A percentile compares a stretch with the other conserved stretches of the same genome.
Conservation (phyloP, 2,888 invertebrate genomes). For the Parasteatoda lunata region DNA sequence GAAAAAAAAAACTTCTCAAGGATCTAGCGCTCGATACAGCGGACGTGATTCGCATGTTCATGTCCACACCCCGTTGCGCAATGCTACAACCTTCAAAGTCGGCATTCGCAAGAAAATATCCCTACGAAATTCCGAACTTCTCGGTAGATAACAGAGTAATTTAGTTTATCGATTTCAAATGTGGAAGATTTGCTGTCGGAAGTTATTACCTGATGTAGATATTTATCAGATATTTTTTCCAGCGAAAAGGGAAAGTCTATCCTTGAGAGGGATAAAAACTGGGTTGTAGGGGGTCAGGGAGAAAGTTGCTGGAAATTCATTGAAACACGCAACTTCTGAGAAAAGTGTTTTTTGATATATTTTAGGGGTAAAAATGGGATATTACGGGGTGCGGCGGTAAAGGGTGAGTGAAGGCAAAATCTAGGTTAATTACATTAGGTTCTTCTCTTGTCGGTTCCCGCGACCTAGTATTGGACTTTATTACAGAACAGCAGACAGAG, state of each 20-base stretch:
- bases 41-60: not conserved
- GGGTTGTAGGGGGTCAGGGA: conserved; percentile 53
- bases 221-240: not conserved
- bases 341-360: not conserved
- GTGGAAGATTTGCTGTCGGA: not conserved
- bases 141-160: not conserved
- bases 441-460: not conserved
- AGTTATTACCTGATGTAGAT: not conserved
- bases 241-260: not conserved
- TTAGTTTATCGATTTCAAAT: not conserved
- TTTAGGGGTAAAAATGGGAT: conserved; percentile 1
- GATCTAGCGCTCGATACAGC: not conserved
- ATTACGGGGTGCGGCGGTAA: conserved; percentile 25
- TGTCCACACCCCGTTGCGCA: not conserved
- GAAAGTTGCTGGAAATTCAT: not conserved
- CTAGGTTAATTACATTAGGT: conserved; percentile 37
- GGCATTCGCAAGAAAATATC: not conserved
- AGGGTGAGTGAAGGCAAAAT: conserved; percentile 8
- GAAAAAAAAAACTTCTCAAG: not conserved
- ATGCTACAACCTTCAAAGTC: not conserved
- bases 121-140: not conserved
- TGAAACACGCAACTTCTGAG: not conserved
- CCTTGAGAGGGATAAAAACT: conserved; percentile 11
- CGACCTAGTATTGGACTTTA: not conserved
- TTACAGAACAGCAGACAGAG: not conserved